These are phyloP conservation scores for Gallinago paraguaiae DNA, from an alignment of 2,113 vertebrate species.

Conservation along the genomic window DNA sequence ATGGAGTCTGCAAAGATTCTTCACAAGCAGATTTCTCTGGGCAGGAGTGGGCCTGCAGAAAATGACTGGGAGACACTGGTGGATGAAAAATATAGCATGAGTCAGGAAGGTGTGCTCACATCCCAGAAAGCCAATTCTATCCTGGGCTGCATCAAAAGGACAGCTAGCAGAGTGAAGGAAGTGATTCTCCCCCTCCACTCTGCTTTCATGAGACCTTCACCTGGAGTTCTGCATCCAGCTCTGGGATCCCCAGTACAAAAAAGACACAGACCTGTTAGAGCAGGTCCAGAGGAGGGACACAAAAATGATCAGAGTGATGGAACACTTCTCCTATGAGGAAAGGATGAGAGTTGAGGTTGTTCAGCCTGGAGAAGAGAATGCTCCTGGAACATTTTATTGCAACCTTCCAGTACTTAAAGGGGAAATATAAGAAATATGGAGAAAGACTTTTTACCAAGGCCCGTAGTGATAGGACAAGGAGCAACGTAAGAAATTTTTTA, in stretches of 20 bases:
- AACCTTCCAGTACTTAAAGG: neutral
- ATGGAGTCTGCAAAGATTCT: neutral
- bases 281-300: neutral
- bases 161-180: neutral
- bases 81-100: neutral
- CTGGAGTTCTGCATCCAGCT: neutral
- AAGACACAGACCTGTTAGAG: neutral
- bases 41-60: neutral
- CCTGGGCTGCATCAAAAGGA: neutral
- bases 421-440: neutral
- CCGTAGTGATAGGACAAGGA: neutral
- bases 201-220: neutral
- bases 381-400: neutral
- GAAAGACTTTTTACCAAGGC: neutral
- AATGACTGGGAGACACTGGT: neutral
- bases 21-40: neutral
- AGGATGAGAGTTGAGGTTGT: neutral
- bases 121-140: neutral
- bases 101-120: accelerated
- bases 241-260: neutral
- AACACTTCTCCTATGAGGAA: neutral
- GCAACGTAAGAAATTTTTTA: neutral
- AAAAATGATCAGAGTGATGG: neutral
- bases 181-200: neutral
- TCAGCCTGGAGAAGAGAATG: neutral